Percentiles rank a stretch among this genome's conserved stretches.
These are phyloP conservation scores for Dufourea novaeangliae DNA, from an alignment of 1,140 invertebrate species.

Conservation along the genomic window DNA sequence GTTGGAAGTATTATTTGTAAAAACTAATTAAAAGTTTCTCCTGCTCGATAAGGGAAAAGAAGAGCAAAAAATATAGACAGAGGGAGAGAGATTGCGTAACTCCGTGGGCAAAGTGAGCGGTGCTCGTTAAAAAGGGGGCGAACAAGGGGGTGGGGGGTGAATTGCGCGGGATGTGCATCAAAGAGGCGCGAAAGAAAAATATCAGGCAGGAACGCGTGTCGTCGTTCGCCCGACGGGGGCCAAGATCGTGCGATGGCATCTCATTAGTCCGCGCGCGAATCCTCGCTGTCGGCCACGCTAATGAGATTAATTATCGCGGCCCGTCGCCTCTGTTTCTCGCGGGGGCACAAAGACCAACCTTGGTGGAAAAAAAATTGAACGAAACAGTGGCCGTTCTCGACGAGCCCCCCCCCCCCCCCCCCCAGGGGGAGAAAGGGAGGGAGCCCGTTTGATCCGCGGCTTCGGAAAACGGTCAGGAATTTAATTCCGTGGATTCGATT, in stretches of 20 bases:
- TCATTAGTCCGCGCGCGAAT: constrained; percentile 51
- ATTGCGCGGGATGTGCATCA: constrained; percentile 9
- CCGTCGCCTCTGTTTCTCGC: constrained; percentile 21
- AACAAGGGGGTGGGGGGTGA: neutral
- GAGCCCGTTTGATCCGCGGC: neutral
- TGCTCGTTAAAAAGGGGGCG: constrained; percentile 42
- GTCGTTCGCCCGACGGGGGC: neutral
- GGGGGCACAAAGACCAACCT: neutral
- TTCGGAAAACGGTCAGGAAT: neutral
- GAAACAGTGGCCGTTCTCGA: constrained; percentile 35
- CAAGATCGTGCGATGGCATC: constrained; percentile 53
- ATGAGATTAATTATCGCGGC: constrained; percentile 62
- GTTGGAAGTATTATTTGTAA: neutral
- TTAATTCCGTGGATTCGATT: neutral
- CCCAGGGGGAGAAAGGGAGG: too few species aligned
- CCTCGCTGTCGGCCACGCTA: constrained; percentile 40
- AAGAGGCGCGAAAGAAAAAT: constrained; percentile 45
- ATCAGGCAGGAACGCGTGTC: constrained; percentile 39
- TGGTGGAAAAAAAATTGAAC: constrained; percentile 4
- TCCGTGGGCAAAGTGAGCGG: constrained; percentile 17
- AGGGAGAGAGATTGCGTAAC: neutral
- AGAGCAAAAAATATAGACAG: too few species aligned
- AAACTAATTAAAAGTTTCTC: constrained; percentile 45
- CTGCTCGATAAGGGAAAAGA: neutral
- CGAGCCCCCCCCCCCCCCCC: too few species aligned